These are phyloP conservation scores for Spicauda simplicius DNA, from an alignment of 2,888 invertebrate species.

Conservation along the genomic window DNA sequence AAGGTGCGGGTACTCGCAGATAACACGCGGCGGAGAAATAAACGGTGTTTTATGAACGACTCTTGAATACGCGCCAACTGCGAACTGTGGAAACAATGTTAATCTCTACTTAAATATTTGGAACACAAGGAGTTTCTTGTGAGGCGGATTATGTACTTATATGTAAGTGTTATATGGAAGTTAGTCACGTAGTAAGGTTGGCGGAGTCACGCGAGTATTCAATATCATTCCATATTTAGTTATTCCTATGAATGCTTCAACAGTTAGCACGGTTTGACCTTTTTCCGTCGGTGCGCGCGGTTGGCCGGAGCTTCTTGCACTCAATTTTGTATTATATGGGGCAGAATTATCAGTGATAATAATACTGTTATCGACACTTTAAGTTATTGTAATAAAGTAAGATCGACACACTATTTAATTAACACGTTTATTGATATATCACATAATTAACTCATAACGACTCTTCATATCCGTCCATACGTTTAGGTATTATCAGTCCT, in stretches of 20 bases:
- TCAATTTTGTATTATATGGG: no score
- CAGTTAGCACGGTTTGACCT: not conserved
- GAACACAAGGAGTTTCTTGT: not conserved
- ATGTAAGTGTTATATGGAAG: not conserved
- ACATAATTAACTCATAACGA: no score
- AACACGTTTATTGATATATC: no score
- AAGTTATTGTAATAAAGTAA: no score
- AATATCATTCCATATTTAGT: conserved; percentile 2
- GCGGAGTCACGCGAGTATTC: conserved; percentile 1
- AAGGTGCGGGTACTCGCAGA: not conserved
- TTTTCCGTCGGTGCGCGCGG: not conserved
- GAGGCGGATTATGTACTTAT: not conserved
- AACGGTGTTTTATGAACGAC: not conserved
- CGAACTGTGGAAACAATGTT: not conserved
- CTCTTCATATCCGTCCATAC: no score
- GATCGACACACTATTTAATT: no score
- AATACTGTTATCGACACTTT: no score
- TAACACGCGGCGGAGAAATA: not conserved
- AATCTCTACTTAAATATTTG: not conserved
- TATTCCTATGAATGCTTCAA: not conserved
- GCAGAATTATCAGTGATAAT: no score
- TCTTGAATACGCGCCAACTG: not conserved
- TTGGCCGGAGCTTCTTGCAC: no score
- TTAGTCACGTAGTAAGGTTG: not conserved
- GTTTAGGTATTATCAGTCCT: no score